phyloP scores from a whole-genome alignment of 2,113 vertebrate genomes.

The Pantherophis guttatus region DNA sequence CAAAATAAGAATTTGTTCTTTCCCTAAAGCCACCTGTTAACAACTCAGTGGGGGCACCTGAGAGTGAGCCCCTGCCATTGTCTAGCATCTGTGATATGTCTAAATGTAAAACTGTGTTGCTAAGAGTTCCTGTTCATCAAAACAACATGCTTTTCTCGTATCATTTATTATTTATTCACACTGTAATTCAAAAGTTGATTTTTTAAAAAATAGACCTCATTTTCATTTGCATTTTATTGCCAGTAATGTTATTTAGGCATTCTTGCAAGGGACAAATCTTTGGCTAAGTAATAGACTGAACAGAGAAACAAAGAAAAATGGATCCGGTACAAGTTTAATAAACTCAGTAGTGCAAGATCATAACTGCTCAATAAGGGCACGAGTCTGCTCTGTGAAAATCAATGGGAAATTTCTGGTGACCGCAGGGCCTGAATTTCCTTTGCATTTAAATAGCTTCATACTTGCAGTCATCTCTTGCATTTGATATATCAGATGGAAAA shows the following conservation, averaged over 20 bases:
- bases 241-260: neutral
- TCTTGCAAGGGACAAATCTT: neutral
- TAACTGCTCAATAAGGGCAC: constrained; percentile 26
- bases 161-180: constrained; percentile 7
- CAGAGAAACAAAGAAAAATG: neutral
- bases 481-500: constrained; percentile 2
- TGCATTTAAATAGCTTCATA: constrained; percentile 36
- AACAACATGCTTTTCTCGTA: neutral
- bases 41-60: neutral
- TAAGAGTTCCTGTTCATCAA: neutral
- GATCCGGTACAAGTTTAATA: constrained; percentile 20
- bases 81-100: neutral
- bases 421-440: constrained; percentile 18
- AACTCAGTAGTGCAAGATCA: constrained; percentile 22
- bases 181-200: neutral
- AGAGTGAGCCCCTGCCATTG: neutral
- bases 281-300: neutral
- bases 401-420: constrained; percentile 24
- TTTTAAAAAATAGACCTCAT: neutral
- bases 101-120: constrained; percentile 6
- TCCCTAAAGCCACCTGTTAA: constrained; percentile 1
- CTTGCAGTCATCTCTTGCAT: neutral
- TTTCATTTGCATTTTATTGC: neutral
- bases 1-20: neutral
- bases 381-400: constrained; percentile 23